Evolutionary conservation across 1,140 invertebrate genomes (phyloP), one percentile per base, ranked within the genome.

Genomic region (Drosophila parvula): DNA sequence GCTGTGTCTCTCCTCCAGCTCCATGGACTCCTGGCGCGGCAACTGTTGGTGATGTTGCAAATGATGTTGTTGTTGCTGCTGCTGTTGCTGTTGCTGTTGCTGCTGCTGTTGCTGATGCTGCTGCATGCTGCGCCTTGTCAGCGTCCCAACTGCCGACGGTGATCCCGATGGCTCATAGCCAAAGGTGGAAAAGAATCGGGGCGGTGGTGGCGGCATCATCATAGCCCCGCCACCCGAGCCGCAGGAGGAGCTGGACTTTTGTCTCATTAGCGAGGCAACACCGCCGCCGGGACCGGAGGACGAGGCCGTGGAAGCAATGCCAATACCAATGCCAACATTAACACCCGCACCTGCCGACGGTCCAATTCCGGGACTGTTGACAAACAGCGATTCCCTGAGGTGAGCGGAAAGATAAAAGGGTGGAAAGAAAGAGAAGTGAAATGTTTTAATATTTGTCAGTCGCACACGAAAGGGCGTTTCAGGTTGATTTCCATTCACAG

Each of bases 371-470:
- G 84, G 81, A 28, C 84, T 90, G 79, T 91, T 88, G 51, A 84
- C 90, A 81, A 92, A 92, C 67, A 92, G 77, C 59, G 91, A 92
- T 71, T 92, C 91, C 67, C 91, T 92, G 75, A 18, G 60, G 58
- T 30, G 45, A 38, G 32, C 6, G 34, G 44, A 47, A 34, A 34
- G 16, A 36, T 16, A 38, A 32, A 16, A 22, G 55, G 44, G 38
- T 43, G 18, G 32, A 36, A 28, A 51, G 22, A 68, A 5, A 60
- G 53, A 60, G 47, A 73, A 60, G 45, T 41, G 60, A 65, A 74
- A 63, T 51, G 48, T 69, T 82, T 83, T 55, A 86, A 83, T 86
- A 86, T 86, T 88, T 86, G 68, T 53, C 67, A 74, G 51, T 45
- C 51, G 78, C 61, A 81, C 61, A 44, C 67, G 44, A 34, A 12